A percentile compares a stretch with the other conserved stretches of the same genome.
These are phyloP conservation scores for Tamandua tetradactyla DNA, from an alignment of 2,797 vertebrate genomes.

Conservation along the genomic window DNA sequence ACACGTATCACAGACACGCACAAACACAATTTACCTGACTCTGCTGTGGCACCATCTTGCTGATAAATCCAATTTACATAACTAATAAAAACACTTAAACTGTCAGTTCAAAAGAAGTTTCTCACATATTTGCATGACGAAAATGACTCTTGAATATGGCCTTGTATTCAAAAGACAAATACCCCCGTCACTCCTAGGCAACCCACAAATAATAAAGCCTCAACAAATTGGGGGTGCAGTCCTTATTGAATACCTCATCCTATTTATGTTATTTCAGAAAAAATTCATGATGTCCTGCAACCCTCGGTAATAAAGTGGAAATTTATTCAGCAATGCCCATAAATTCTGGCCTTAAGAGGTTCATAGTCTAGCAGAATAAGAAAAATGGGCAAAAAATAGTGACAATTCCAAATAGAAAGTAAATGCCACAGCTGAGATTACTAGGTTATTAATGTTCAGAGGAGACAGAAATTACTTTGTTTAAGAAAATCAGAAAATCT, in stretches of 20 bases:
- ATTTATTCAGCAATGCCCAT: not conserved
- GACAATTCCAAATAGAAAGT: not conserved
- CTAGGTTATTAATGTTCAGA: not conserved
- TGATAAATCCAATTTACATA: slow-evolving; percentile 24
- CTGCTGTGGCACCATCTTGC: not conserved
- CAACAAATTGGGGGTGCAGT: not conserved
- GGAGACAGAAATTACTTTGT: not conserved
- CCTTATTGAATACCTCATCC: not conserved
- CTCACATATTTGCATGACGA: not conserved
- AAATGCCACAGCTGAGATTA: not conserved
- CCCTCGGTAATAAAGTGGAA: not conserved
- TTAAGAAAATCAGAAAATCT: slow-evolving; percentile 18
- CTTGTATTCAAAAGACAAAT: not conserved
- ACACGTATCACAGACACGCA: not conserved
- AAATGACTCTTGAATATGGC: not conserved
- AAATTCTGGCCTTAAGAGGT: not conserved
- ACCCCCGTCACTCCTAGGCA: not conserved
- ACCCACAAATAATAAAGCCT: not conserved
- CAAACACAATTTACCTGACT: not conserved
- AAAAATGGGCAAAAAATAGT: not conserved
- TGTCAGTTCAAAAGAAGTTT: not conserved
- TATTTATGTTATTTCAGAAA: slow-evolving; percentile 5
- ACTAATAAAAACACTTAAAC: slow-evolving; percentile 14
- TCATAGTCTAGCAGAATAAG: not conserved
- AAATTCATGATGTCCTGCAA: not conserved